Conservation (phyloP, 2,888 invertebrate species). For the Tuberolachnus salignus region DNA sequence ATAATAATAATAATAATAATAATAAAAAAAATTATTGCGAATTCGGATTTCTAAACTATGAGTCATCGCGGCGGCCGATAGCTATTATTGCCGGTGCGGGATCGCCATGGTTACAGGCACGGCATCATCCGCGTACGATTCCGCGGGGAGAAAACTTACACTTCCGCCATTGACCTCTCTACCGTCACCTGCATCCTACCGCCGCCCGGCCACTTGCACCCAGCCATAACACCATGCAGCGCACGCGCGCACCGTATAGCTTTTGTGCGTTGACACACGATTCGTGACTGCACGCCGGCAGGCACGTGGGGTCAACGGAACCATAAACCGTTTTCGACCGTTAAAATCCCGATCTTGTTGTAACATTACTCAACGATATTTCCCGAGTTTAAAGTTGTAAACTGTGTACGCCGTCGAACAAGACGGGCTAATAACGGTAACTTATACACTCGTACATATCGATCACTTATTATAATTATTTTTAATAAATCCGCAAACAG, state of each 20-base stretch:
- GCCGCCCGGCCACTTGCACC: constrained; percentile 17
- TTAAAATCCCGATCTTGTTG: constrained; percentile 31
- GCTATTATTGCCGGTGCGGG: background rate
- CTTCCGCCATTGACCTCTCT: constrained; percentile 52
- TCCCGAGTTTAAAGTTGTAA: background rate
- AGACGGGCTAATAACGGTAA: no score
- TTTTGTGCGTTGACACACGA: constrained; percentile 46
- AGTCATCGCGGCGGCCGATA: constrained; percentile 23
- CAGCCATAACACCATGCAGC: background rate
- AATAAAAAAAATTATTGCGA: background rate
- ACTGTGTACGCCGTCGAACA: background rate
- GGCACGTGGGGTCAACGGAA: constrained; percentile 44
- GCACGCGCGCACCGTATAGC: constrained; percentile 38
- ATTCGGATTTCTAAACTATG: constrained; percentile 18
- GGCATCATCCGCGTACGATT: constrained; percentile 30
- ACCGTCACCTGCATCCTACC: constrained; percentile 43
- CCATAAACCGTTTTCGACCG: constrained; percentile 36
- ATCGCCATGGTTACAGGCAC: constrained; percentile 49
- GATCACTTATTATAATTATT: no score
- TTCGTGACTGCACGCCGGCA: constrained; percentile 39
- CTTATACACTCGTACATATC: background rate
- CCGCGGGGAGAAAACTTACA: constrained; percentile 34
- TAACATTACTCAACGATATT: background rate
- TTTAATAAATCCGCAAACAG: background rate
- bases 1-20: no score